phyloP scores from a whole-genome alignment of 2,888 invertebrate species.

The Acanthosepion esculentum region DNA sequence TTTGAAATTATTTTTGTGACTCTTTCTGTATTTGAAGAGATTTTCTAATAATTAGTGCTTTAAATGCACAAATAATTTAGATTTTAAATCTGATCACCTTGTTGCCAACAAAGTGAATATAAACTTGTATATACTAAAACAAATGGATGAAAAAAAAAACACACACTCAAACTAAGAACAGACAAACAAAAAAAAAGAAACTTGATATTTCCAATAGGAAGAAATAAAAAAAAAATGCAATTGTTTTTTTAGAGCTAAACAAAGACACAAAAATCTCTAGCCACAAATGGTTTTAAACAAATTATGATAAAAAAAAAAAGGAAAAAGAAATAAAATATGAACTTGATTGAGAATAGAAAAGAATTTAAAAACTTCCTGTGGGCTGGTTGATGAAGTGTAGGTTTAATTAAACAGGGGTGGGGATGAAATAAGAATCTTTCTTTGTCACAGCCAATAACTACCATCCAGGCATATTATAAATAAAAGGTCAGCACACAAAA shows the following conservation, averaged over 20 bases:
- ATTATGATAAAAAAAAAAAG: neutral
- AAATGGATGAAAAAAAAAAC: neutral
- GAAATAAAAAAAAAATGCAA: neutral
- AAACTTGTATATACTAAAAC: too few relatives aligned
- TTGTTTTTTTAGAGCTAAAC: neutral
- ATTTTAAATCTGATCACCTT: too few relatives aligned
- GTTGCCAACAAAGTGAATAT: too few relatives aligned
- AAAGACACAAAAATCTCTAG: neutral
- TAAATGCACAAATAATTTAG: too few relatives aligned
- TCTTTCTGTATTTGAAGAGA: too few relatives aligned
- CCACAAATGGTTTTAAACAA: neutral
- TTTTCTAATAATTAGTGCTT: too few relatives aligned
- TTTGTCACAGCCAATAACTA: neutral
- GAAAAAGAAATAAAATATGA: neutral
- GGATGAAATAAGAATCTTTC: neutral
- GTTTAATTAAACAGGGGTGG: neutral
- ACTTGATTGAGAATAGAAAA: neutral
- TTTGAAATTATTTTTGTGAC: too few relatives aligned
- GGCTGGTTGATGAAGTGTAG: neutral
- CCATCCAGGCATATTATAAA: neutral
- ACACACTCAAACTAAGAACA: neutral
- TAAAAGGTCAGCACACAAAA: slow-evolving; percentile 33
- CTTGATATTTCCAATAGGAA: neutral
- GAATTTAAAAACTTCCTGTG: slow-evolving; percentile 15
- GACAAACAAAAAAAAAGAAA: too few relatives aligned